These are phyloP conservation scores for Zophobas morio DNA, from an alignment of 1,140 invertebrate genomes.

Conservation along the genomic window DNA sequence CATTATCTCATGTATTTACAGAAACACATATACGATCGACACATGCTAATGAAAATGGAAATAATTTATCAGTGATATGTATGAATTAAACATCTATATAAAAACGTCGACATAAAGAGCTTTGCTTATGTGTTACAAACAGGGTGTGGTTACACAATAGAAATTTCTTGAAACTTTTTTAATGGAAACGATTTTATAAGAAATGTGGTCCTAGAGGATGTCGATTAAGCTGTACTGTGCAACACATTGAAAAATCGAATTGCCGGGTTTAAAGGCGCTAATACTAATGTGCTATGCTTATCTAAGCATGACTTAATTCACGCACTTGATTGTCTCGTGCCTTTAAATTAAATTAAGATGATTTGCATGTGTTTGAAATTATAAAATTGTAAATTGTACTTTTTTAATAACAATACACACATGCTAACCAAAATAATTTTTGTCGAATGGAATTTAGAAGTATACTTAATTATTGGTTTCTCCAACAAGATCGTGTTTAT, in stretches of 20 bases:
- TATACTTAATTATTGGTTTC: constrained; percentile 44
- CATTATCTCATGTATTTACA: constrained; percentile 58
- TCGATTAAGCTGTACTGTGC: constrained; percentile 42
- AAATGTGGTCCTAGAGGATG: constrained; percentile 39
- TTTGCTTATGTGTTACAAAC: constrained; percentile 52
- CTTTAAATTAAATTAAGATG: constrained; percentile 51
- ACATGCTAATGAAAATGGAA: constrained; percentile 54
- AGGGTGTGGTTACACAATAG: constrained; percentile 53
- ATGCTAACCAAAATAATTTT: constrained; percentile 50
- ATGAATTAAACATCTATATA: constrained; percentile 59
- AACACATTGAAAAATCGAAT: constrained; percentile 44
- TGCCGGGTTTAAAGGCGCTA: constrained; percentile 46
- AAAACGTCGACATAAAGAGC: constrained; percentile 57
- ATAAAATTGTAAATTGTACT: constrained; percentile 43
- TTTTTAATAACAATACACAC: constrained; percentile 43
- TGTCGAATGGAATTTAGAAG: constrained; percentile 44
- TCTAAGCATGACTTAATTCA: constrained; percentile 57
- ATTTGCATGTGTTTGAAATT: constrained; percentile 48
- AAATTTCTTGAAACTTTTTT: constrained; percentile 47
- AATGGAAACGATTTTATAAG: constrained; percentile 42
- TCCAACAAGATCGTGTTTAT: constrained; percentile 48
- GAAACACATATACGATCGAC: constrained; percentile 54
- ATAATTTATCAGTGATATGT: constrained; percentile 59
- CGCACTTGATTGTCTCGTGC: constrained; percentile 62
- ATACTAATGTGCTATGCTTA: constrained; percentile 36